phyloP scores from a whole-genome alignment of 2,797 vertebrate species.

The Oceanodroma leucorhoa region DNA sequence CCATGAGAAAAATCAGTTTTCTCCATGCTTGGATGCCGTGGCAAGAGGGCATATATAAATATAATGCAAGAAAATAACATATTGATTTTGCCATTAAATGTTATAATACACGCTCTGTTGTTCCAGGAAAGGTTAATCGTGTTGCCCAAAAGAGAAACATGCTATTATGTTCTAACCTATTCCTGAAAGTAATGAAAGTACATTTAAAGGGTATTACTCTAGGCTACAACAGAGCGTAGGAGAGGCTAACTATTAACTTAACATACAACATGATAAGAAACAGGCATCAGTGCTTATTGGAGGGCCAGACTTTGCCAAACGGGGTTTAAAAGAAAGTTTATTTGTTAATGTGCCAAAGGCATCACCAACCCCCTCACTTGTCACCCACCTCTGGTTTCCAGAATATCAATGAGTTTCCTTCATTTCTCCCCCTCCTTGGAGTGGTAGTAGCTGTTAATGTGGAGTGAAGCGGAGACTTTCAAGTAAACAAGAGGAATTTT shows the following conservation, averaged over 20 bases:
- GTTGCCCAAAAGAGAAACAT: constrained; percentile 29
- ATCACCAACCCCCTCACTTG: neutral
- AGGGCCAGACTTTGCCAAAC: neutral
- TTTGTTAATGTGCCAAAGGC: constrained; percentile 11
- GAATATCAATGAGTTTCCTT: neutral
- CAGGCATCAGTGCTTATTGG: neutral
- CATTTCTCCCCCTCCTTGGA: neutral
- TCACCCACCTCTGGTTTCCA: neutral
- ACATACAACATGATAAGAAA: neutral
- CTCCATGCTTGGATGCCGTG: neutral
- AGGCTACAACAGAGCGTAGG: neutral
- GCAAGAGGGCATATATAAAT: neutral
- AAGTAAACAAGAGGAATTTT: neutral
- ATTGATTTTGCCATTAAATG: constrained; percentile 46
- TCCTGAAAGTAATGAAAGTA: constrained; percentile 26
- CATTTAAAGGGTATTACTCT: constrained; percentile 34
- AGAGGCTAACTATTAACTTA: constrained; percentile 10
- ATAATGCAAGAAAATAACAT: constrained; percentile 29
- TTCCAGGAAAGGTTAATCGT: constrained; percentile 16
- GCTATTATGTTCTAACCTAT: neutral
- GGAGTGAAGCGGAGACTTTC: neutral
- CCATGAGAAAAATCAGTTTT: neutral
- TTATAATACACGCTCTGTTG: neutral
- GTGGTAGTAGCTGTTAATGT: neutral
- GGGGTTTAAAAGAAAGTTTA: neutral